Conservation (phyloP, 2,888 invertebrate species). For the Trichogramma evanescens region DNA sequence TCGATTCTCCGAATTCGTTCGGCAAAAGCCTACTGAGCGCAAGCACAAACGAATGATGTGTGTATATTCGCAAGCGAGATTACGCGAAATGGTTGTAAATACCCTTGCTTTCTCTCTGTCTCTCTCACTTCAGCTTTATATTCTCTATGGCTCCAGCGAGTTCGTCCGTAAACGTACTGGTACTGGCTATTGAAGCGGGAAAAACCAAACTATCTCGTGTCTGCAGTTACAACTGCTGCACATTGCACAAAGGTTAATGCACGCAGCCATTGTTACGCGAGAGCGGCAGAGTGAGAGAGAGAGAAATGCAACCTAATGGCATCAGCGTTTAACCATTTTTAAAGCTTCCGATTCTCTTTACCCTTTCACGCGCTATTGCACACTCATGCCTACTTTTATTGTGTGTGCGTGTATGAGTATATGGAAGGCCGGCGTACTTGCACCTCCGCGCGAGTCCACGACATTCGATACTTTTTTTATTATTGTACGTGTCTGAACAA, state of each 20-base stretch:
- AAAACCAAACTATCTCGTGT: slow-evolving; percentile 38
- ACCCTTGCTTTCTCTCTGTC: neutral
- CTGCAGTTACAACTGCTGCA: slow-evolving; percentile 42
- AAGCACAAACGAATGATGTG: slow-evolving; percentile 29
- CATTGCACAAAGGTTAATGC: slow-evolving; percentile 46
- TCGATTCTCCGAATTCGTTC: no score
- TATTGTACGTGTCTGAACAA: no score
- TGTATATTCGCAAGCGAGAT: slow-evolving; percentile 41
- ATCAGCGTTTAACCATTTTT: slow-evolving; percentile 20
- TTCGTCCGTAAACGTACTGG: slow-evolving; percentile 4
- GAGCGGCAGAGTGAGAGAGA: neutral
- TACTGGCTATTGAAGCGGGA: slow-evolving; percentile 3
- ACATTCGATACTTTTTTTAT: no score
- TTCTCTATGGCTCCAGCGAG: slow-evolving; percentile 14
- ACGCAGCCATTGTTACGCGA: slow-evolving; percentile 39
- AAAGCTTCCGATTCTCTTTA: slow-evolving; percentile 15
- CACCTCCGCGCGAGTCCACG: neutral
- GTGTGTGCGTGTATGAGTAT: neutral
- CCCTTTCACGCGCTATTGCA: neutral
- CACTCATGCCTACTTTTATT: neutral
- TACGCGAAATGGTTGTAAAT: slow-evolving; percentile 45
- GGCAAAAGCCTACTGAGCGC: no score
- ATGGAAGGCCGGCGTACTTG: neutral
- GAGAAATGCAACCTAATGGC: slow-evolving; percentile 11
- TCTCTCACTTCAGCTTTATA: slow-evolving; percentile 6